phyloP scores from a whole-genome alignment of 1,140 invertebrate species.

The Aphaenogaster floridana region DNA sequence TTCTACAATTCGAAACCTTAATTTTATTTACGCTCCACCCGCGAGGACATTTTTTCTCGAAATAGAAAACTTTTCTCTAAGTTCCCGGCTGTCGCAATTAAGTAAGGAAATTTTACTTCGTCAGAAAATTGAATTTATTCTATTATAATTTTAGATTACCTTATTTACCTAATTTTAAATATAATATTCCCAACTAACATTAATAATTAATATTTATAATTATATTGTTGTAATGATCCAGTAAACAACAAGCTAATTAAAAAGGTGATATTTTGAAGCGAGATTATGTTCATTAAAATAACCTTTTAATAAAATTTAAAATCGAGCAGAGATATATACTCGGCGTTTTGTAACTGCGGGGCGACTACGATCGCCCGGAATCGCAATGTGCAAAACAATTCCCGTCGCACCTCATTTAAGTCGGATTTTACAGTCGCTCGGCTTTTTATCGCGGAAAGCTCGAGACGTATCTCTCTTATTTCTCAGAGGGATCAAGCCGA shows the following conservation, averaged over 20 bases:
- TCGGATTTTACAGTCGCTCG: not conserved
- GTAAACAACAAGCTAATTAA: not conserved
- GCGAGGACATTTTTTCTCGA: not conserved
- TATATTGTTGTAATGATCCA: not conserved
- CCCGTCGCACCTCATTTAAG: constrained; percentile 30
- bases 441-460: not conserved
- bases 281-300: constrained; percentile 10
- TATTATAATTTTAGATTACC: not conserved
- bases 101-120: not conserved
- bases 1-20: not conserved
- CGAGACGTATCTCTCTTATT: not conserved
- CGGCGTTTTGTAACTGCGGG: not conserved
- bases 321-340: not conserved
- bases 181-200: not conserved
- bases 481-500: not conserved
- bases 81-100: not conserved
- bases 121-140: not conserved
- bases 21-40: not conserved
- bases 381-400: constrained; percentile 22
- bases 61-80: constrained; percentile 1
- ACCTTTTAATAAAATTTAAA: not conserved
- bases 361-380: not conserved
- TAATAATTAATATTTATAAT: constrained; percentile 3
- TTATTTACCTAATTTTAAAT: not conserved
- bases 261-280: not conserved